phyloP scores from a whole-genome alignment of 2,797 vertebrate genomes.

The Sylvilagus floridanus region DNA sequence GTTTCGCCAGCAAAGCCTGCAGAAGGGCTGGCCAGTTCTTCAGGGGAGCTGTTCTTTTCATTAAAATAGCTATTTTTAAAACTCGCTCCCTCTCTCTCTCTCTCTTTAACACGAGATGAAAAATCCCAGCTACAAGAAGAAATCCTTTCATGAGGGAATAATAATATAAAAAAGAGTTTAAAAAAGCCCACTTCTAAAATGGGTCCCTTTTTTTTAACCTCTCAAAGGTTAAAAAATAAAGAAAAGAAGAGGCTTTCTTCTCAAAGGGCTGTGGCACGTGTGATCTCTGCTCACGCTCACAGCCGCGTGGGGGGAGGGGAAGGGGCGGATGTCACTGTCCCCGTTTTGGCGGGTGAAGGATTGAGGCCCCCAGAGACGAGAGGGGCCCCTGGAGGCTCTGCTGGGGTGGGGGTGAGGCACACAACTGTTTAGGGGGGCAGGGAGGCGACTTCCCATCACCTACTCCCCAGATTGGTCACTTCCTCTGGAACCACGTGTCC shows the following conservation, averaged over 20 bases:
- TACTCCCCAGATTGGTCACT: background rate
- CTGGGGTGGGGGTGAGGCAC: background rate
- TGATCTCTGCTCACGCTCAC: conserved; percentile 70
- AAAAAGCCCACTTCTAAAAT: conserved; percentile 83
- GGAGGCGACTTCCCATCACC: conserved; percentile 10
- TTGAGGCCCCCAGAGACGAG: background rate
- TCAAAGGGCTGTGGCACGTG: conserved; percentile 66
- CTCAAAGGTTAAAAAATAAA: conserved; percentile 75
- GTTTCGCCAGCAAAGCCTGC: conserved; percentile 77
- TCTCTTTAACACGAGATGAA: conserved; percentile 82
- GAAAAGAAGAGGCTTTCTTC: conserved; percentile 77
- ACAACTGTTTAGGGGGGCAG: background rate
- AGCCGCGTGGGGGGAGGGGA: conserved; percentile 39
- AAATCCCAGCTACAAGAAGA: conserved; percentile 82
- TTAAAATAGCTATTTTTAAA: conserved; percentile 86
- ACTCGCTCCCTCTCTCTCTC: conserved; percentile 70
- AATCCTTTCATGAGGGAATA: conserved; percentile 81
- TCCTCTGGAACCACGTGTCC: background rate
- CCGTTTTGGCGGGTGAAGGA: conserved; percentile 76
- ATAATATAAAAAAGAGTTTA: conserved; percentile 83
- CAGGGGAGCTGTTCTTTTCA: conserved; percentile 83
- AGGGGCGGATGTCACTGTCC: conserved; percentile 64
- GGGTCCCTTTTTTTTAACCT: conserved; percentile 51
- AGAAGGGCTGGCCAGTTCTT: conserved; percentile 83
- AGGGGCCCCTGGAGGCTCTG: conserved; percentile 8